Percentiles rank a stretch among this genome's conserved stretches.
Evolutionary conservation across 2,113 vertebrate species (phyloP).

Genomic region (Opisthocomus hoazin): DNA sequence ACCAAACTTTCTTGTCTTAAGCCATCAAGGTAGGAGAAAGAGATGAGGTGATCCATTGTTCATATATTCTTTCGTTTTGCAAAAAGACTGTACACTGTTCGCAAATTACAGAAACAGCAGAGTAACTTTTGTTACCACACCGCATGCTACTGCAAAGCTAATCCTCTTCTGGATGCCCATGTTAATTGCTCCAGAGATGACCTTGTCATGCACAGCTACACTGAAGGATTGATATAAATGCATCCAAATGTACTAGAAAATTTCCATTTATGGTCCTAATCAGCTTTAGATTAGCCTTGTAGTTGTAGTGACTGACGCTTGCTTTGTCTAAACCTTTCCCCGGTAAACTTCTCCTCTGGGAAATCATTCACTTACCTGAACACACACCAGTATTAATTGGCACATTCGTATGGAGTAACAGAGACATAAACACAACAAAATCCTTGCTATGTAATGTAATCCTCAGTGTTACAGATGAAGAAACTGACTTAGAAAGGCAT

Average conservation of each 20-base stretch:
- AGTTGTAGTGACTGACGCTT: neutral
- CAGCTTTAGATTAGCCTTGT: neutral
- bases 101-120: neutral
- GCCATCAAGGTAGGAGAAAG: neutral
- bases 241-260: neutral
- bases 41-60: neutral
- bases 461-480: neutral
- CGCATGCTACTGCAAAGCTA: neutral
- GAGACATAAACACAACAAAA: neutral
- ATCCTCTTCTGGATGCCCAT: neutral
- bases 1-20: neutral
- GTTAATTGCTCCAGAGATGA: neutral
- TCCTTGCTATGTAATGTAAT: neutral
- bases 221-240: neutral
- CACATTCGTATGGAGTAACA: neutral
- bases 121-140: neutral
- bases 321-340: neutral
- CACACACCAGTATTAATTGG: neutral
- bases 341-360: neutral
- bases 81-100: neutral
- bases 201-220: neutral
- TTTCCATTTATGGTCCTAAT: neutral
- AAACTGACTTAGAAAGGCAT: neutral
- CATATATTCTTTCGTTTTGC: neutral
- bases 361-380: neutral